These are phyloP conservation scores for Thalassoma bifasciatum DNA, from an alignment of 2,113 vertebrate species.

Conservation along the genomic window DNA sequence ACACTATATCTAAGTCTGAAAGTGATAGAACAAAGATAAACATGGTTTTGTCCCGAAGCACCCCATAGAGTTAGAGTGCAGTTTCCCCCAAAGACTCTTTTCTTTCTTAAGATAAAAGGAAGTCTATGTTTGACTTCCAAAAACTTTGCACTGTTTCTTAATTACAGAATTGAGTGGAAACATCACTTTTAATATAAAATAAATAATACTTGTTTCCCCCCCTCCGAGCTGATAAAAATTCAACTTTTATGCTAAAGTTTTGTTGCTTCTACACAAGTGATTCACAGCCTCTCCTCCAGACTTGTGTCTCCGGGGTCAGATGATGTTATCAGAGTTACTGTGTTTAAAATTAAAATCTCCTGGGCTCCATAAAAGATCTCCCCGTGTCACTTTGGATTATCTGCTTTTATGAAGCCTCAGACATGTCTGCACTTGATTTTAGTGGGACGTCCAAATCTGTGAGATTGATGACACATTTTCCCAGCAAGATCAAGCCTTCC, in stretches of 20 bases:
- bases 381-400: conserved; percentile 52
- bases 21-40: conserved; percentile 26
- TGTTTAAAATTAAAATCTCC: conserved; percentile 50
- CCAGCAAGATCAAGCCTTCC: conserved; percentile 52
- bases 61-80: conserved; percentile 15
- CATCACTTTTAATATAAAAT: conserved; percentile 38
- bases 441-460: conserved; percentile 9
- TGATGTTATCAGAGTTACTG: conserved; percentile 42
- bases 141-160: conserved; percentile 51
- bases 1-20: conserved; percentile 4
- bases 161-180: conserved; percentile 40
- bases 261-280: neutral
- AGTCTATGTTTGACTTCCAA: conserved; percentile 59
- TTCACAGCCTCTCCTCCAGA: conserved; percentile 38
- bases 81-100: conserved; percentile 21
- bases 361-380: conserved; percentile 52
- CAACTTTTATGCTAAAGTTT: conserved; percentile 8
- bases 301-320: conserved; percentile 41
- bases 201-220: conserved; percentile 32
- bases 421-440: conserved; percentile 21
- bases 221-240: conserved; percentile 2
- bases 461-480: conserved; percentile 36
- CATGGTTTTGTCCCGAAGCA: conserved; percentile 11
- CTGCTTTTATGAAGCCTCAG: conserved; percentile 14
- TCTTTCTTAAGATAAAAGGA: conserved; percentile 49